Base-by-base conservation (phyloP, 2,888 invertebrate genomes). In the Bunonema sp. region DNA sequence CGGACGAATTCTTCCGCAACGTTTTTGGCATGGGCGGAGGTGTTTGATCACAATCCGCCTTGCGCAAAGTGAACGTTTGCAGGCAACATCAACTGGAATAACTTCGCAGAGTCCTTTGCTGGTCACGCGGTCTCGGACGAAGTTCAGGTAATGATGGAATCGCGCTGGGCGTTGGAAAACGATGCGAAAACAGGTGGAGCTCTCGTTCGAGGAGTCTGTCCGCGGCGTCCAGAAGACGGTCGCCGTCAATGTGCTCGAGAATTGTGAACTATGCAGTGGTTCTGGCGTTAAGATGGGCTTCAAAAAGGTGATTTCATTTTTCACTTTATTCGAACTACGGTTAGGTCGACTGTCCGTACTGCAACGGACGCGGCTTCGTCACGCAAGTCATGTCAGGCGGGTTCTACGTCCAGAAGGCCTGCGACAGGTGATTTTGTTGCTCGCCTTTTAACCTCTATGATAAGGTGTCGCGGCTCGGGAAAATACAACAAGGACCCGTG, bases 301-400 rank as follows among this genome's bases (percentile, higher is more conserved):
- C 0, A 85, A 84, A 68, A 79, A 89, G 5, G 78, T 80, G 2
- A 79, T 16, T n/a, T 16, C 3, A 34, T 21, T 23, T 28, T 7
- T 10, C n/a, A 10, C 19, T 41, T 33, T 41, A 3, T 29, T n/a
- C 4, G 15, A 23, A 30, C 16, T 28, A 8, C 10, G 34, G 46
- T 31, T 29, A 61, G 52, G 78, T 80, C 2, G 79, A 79, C 46
- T 99, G 97, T 69, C 80, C 80, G 2, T 82, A 82, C 67, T 99
- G 97, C 70, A 85, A 88, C 72, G 97, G 97, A 7, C 83, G 85
- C 2, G 97, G 97, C 42, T 86, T 88, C 81, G 85, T 87, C 10
- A 50, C 58, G 5, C 55, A 57, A 37, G 47, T 52, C 32, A 45
- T 59, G 34, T 57, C 72, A 84, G 84, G 57, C 4, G 61, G 61